Evolutionary conservation across 2,888 invertebrate genomes (phyloP).

Genomic region (Agonopterix arenella): DNA sequence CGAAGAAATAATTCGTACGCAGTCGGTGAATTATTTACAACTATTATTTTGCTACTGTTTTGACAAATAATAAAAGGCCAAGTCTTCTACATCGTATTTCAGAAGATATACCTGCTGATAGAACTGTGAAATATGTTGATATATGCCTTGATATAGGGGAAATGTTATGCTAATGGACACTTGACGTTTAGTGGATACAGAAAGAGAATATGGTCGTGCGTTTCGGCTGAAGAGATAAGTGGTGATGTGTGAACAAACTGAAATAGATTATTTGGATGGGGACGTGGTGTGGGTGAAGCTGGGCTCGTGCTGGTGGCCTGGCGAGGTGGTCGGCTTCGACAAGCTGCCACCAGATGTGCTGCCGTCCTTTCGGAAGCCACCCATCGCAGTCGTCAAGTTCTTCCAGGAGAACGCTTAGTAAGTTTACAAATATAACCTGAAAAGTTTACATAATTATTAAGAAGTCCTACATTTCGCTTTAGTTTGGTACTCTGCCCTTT

Average conservation of each 20-base stretch:
- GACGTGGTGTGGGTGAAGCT: conserved; percentile 93
- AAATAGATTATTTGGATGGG: conserved; percentile 81
- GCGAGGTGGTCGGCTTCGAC: conserved; percentile 81
- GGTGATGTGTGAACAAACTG: conserved; percentile 84
- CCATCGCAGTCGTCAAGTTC: conserved; percentile 90
- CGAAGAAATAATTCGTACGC: conserved; percentile 64
- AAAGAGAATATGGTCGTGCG: conserved; percentile 71
- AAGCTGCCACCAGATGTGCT: conserved; percentile 82
- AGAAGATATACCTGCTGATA: conserved; percentile 21
- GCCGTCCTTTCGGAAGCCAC: conserved; percentile 80
- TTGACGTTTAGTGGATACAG: conserved; percentile 53
- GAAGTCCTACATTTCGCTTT: not conserved
- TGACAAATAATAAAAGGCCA: conserved; percentile 48
- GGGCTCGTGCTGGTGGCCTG: conserved; percentile 91
- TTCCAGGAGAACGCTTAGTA: conserved; percentile 91
- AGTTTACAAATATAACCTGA: conserved; percentile 51
- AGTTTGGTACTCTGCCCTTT: conserved; percentile 3
- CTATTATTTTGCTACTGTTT: conserved; percentile 68
- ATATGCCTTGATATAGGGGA: conserved; percentile 24
- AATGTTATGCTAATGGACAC: conserved; percentile 51
- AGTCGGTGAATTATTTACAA: conserved; percentile 73
- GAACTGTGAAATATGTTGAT: conserved; percentile 21
- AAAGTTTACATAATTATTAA: conserved; percentile 27
- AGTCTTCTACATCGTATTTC: conserved; percentile 25
- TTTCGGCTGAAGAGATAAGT: conserved; percentile 50